These are phyloP conservation scores for Drosophila sucinea DNA, from an alignment of 1,140 invertebrate genomes.

Conservation along the genomic window DNA sequence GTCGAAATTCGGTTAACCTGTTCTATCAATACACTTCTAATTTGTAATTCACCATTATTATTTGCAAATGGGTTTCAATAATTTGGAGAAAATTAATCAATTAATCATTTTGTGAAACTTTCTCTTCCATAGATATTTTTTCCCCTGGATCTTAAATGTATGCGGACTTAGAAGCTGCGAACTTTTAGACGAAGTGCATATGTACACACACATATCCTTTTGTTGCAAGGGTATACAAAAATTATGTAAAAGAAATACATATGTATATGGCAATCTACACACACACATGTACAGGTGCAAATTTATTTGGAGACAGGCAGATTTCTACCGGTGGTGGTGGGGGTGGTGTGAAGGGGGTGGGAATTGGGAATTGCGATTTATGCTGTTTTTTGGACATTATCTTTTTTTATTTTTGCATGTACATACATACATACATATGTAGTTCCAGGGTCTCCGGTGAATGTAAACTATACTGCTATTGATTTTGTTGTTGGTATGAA, in stretches of 20 bases:
- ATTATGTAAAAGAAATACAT: slow-evolving; percentile 9
- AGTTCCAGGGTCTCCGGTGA: slow-evolving; percentile 29
- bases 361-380: slow-evolving; percentile 8
- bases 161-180: too few species aligned
- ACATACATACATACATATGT: not conserved
- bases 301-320: not conserved
- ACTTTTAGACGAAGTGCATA: too few species aligned
- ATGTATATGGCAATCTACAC: not conserved
- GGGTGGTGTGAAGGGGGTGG: not conserved
- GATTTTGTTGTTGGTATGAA: slow-evolving; percentile 78
- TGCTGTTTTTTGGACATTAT: slow-evolving; percentile 4
- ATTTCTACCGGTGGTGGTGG: not conserved
- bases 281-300: slow-evolving; percentile 1
- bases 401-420: not conserved
- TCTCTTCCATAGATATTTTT: too few species aligned
- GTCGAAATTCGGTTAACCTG: not conserved
- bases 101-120: too few species aligned
- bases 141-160: too few species aligned
- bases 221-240: slow-evolving; percentile 1
- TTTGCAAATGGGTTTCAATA: too few species aligned
- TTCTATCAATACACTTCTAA: not conserved
- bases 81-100: too few species aligned
- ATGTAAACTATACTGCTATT: slow-evolving; percentile 71
- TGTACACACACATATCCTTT: not conserved
- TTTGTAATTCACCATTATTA: too few species aligned